Evolutionary conservation across 2,888 invertebrate genomes (phyloP).

Genomic region (Stenolophus ochropezus): DNA sequence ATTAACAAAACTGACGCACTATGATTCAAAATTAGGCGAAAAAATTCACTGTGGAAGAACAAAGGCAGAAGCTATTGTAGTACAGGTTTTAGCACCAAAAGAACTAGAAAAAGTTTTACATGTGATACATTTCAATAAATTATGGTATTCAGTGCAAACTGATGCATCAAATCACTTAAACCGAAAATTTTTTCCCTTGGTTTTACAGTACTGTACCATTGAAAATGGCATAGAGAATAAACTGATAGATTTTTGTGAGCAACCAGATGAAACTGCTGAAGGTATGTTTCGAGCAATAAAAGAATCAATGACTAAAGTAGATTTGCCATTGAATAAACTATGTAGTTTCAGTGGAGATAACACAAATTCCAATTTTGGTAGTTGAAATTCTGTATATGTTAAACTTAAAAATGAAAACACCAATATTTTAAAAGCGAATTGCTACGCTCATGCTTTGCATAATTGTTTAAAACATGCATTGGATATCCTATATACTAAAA

Average conservation of each 20-base stretch:
- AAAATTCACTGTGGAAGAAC: constrained; percentile 10
- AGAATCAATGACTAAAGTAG: background rate
- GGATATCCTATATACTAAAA: background rate
- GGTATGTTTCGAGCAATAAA: background rate
- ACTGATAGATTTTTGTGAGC: background rate
- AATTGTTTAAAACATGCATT: background rate
- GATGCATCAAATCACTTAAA: background rate
- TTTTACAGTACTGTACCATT: background rate
- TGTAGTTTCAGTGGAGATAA: background rate
- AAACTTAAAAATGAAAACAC: background rate
- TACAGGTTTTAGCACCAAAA: background rate
- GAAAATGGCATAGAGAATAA: background rate
- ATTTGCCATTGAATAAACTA: background rate
- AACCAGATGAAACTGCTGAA: background rate
- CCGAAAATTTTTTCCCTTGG: background rate
- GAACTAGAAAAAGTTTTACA: background rate
- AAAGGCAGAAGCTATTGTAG: background rate
- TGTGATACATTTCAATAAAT: background rate
- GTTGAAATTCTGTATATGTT: background rate
- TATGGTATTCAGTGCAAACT: background rate
- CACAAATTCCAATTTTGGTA: background rate
- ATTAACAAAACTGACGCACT: background rate
- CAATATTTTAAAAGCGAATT: background rate
- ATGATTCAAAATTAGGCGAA: background rate
- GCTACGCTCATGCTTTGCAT: background rate